Conservation (phyloP, 1,140 invertebrate species). For the Dysdera silvatica region DNA sequence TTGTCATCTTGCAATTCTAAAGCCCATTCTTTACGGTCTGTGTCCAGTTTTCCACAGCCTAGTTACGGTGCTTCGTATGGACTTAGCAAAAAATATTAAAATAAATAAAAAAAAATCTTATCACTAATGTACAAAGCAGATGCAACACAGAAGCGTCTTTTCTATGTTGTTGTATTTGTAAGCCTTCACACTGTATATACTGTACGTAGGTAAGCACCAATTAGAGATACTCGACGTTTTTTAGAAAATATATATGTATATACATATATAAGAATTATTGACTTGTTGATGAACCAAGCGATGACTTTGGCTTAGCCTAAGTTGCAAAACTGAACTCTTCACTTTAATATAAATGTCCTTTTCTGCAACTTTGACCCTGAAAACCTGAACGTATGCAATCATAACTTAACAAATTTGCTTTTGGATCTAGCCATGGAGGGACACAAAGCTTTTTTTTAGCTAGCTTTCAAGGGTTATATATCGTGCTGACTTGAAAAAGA, state of each 20-base stretch:
- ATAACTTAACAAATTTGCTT: background rate
- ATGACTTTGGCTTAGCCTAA: background rate
- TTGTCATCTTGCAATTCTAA: background rate
- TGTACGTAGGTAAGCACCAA: slow-evolving; percentile 27
- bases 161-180: slow-evolving; percentile 31
- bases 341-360: background rate
- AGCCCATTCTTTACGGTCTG: background rate
- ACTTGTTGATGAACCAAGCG: background rate
- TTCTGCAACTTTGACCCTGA: background rate
- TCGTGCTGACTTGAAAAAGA: too few species aligned
- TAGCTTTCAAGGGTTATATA: too few species aligned
- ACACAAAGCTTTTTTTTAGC: too few species aligned
- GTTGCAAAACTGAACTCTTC: background rate
- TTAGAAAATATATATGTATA: slow-evolving; percentile 15
- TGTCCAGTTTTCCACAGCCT: background rate
- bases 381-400: too few species aligned
- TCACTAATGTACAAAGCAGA: slow-evolving; percentile 26
- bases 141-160: slow-evolving; percentile 21
- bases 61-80: slow-evolving; percentile 15
- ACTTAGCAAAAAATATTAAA: slow-evolving; percentile 27
- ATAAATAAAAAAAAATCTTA: slow-evolving; percentile 11
- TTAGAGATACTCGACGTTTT: slow-evolving; percentile 20
- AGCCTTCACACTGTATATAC: slow-evolving; percentile 27
- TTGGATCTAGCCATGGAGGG: background rate
- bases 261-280: slow-evolving; percentile 22